Evolutionary conservation across 2,797 vertebrate species (phyloP), one percentile per base, ranked within the genome.

Genomic region (Heterohyrax brucei): DNA sequence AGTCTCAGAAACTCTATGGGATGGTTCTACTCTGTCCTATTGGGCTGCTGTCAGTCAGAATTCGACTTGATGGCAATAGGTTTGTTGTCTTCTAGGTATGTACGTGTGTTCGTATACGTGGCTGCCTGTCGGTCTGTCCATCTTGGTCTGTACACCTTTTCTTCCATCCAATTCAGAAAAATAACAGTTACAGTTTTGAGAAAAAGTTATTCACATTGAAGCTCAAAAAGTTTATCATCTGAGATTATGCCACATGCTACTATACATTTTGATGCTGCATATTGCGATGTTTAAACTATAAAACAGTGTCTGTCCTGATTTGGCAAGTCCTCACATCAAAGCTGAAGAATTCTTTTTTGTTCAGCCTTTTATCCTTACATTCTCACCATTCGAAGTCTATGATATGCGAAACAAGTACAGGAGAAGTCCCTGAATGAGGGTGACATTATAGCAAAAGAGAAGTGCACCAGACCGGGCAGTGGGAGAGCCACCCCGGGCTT

Each of bases 401-500:
- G 3, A 44, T 68, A 33, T n/a, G 26, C 68, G 22, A 56, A 59
- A 81, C 46, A 86, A 81, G 33, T 22, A 10, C 21, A 33, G 59
- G 79, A 53, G 8, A 73, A 72, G 68, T 18, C 21, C 80, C 19
- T 10, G 50, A 64, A 77, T 59, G 39, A 80, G 66, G 72, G 8
- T 53, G 61, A 95, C 95, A 85, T 86, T 50, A 46, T 3, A 88
- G 64, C 62, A 59, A 93, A 95, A 48, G 82, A 44, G 80, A 79
- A 82, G 48, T 50, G 46, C 48, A 16, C 22, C 21, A 8, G n/a
- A 33, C 2, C 4, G 18, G 72, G 44, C 22, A 81, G 33, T 3
- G 4, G 33, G 56, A 44, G 24, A 56, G 26, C 62, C 61, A 73
- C 30, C 26, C 12, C 28, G 7, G 62, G 82, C 83, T 68, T 30